Base-by-base conservation (phyloP, 2,113 vertebrate species). In the Onychostoma macrolepis region DNA sequence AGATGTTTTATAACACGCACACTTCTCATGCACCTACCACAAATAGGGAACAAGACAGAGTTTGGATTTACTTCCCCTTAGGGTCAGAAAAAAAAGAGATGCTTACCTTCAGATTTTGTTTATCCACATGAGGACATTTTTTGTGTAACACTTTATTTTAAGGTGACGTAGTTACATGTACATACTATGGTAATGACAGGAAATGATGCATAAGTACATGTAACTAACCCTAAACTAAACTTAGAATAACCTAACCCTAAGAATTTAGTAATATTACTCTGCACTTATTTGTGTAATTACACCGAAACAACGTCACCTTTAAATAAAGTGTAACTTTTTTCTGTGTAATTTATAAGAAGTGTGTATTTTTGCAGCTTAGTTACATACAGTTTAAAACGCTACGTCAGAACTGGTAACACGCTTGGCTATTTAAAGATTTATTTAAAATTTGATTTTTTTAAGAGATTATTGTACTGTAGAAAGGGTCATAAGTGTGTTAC, bases 1-100 rank as follows among this genome's bases (percentile, higher is more conserved):
- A n/a, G 43, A 74, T 89, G n/a, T 67, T 84, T 45, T 50, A 63
- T 61, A 50, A 83, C 38, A n/a, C 15, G 4, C 28, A 83, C 38
- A 9, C 76, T 79, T 56, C 30, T 33, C 76, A 79, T 56, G 48
- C 76, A 53, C 19, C 33, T 72, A 38, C 69, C 21, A 36, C 17
- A 19, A 33, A 21, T 2, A 36, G 7, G 30, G 67, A 17, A 69
- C 15, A 41, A 72, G 36, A 24, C 33, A 24, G 9, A 38, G 33
- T n/a, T 72, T 41, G 10, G 38, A 41, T 72, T 72, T 9, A 36
- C 8, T 36, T 41, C 9, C 36, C 19, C 17, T 10, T 61, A 61
- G 56, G 7, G 21, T 58, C 7, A 58, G 56, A n/a, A 2, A 36
- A 69, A 58, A 36, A 71, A 33, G 65, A 36, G 17, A 19, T 9